These are phyloP conservation scores for Drosophila kikkawai DNA, from an alignment of 1,140 invertebrate genomes.

Conservation along the genomic window DNA sequence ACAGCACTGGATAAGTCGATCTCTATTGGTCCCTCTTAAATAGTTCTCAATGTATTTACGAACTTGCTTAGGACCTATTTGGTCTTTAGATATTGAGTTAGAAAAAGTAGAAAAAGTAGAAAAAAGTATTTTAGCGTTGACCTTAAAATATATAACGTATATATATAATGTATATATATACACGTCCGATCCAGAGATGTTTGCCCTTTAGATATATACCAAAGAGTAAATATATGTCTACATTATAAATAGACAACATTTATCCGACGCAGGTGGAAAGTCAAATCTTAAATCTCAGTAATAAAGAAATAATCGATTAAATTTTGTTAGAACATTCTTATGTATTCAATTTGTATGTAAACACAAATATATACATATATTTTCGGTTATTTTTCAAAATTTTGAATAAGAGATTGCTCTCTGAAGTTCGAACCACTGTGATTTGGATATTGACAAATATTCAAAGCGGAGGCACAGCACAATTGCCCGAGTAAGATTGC, in stretches of 20 bases:
- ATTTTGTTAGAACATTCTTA: neutral
- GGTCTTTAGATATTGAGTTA: neutral
- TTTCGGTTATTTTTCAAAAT: neutral
- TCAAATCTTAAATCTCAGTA: neutral
- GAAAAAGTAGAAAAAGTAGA: no score
- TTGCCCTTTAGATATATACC: neutral
- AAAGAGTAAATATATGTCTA: no score
- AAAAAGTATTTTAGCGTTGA: no score
- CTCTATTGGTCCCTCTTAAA: neutral
- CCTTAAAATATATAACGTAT: neutral
- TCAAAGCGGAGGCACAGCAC: conserved; percentile 29
- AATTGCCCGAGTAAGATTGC: conserved; percentile 55
- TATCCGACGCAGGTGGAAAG: no score
- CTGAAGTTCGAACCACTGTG: conserved; percentile 14
- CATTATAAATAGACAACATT: neutral
- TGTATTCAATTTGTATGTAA: neutral
- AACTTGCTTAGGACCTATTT: neutral
- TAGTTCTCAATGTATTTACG: no score
- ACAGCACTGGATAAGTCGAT: neutral
- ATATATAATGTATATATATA: neutral
- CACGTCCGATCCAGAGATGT: neutral
- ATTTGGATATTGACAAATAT: conserved; percentile 59
- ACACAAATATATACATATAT: neutral
- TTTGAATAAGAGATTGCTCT: neutral
- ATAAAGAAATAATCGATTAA: neutral